Evolutionary conservation across 2,888 invertebrate genomes (phyloP), one percentile per base, ranked within the genome.

Genomic region (Ennomos fuscantarius): DNA sequence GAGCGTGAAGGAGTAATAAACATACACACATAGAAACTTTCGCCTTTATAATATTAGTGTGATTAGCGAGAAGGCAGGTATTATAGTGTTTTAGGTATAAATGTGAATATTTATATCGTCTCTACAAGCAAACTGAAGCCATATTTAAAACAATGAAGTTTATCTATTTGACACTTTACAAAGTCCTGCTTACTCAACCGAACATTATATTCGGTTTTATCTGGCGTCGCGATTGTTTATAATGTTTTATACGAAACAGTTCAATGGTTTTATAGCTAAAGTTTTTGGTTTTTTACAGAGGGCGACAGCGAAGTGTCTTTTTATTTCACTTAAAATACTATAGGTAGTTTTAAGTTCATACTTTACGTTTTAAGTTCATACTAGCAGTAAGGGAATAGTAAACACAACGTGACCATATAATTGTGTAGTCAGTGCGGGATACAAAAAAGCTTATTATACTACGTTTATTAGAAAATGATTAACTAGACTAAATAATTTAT

Each of bases 241-340:
- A 83, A 87, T 83, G 85, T 84, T 86, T 82, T 89, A 89, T 87
- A 83, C 86, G 79, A 79, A 74, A 78, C 87, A 84, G 78, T 83
- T 84, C 82, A 84, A 77, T 87, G 89, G 79, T 84, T 89, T 89
- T 89, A 90, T 81, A 77, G 76, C 84, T 65, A 66, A 88, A 89
- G 78, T 89, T 87, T 73, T 87, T 73, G 75, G 60, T 73, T 76
- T 75, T 79, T 78, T 77, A 66, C 69, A 72, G 70, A 73, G 72
- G 78, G 79, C 79, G 78, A 75, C 74, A 80, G 74, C 74, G 75
- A 74, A 77, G 70, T 65, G 66, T 72, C 68, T 75, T 73, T 72
- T 69, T 58, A 70, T 69, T 69, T 67, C 72, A 73, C 68, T 78
- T 74, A 68, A 69, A 68, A 66, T 55, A 62, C 63, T 24, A 24